A percentile compares a stretch with the other conserved stretches of the same genome.
Evolutionary conservation across 2,113 vertebrate genomes (phyloP).

Genomic region (Odocoileus hemionus): DNA sequence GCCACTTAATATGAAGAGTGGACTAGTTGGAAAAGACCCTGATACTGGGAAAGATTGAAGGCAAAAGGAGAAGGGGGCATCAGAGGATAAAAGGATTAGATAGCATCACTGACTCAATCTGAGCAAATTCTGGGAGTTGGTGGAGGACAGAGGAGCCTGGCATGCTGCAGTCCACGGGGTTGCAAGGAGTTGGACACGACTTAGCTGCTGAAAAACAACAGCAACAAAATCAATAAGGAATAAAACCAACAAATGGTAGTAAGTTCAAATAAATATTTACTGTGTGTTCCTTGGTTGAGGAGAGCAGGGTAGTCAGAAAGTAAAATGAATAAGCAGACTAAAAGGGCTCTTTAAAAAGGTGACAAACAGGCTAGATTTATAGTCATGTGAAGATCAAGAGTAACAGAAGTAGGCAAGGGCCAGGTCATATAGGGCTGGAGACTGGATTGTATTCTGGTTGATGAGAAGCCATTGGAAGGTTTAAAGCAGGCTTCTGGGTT

Average conservation of each 20-base stretch:
- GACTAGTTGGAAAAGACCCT: neutral
- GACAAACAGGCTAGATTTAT: neutral
- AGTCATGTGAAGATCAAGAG: neutral
- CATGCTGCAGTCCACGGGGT: neutral
- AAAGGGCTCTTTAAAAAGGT: neutral
- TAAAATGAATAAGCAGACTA: neutral
- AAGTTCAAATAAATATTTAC: neutral
- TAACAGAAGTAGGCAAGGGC: neutral
- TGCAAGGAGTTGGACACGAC: neutral
- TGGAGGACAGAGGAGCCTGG: neutral
- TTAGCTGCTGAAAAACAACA: neutral
- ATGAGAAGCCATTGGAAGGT: neutral
- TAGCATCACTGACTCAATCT: neutral
- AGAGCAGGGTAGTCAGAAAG: neutral
- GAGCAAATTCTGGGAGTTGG: neutral
- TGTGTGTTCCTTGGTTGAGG: neutral
- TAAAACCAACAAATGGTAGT: neutral
- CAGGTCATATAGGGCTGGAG: neutral
- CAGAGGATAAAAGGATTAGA: neutral
- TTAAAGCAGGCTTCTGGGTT: neutral
- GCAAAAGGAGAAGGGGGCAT: neutral
- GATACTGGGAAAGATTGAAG: neutral
- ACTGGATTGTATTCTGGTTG: neutral
- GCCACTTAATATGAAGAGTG: neutral
- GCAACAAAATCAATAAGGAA: neutral